phyloP scores from a whole-genome alignment of 2,797 vertebrate species.

The Anguilla obscura region DNA sequence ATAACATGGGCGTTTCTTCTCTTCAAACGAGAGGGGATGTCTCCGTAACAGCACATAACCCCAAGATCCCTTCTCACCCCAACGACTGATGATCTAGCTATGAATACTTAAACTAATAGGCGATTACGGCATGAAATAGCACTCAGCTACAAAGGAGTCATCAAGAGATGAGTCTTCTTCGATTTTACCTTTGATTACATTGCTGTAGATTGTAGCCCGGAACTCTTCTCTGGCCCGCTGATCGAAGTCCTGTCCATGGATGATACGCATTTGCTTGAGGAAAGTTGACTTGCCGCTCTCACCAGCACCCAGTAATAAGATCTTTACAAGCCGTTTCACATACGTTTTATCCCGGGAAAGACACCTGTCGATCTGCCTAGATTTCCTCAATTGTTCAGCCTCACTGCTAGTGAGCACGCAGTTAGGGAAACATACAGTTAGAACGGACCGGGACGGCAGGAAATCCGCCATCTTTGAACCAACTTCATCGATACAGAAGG shows the following conservation, averaged over 20 bases:
- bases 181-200: constrained; percentile 87
- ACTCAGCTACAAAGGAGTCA: neutral
- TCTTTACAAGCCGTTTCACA: constrained; percentile 91
- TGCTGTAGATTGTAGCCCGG: constrained; percentile 91
- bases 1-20: constrained; percentile 74
- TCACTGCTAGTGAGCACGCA: constrained; percentile 88
- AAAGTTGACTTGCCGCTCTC: constrained; percentile 98
- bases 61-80: neutral
- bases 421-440: constrained; percentile 90
- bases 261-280: constrained; percentile 98
- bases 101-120: neutral
- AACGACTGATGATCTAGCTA: neutral
- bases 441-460: constrained; percentile 92
- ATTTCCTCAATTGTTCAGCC: constrained; percentile 88
- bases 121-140: neutral
- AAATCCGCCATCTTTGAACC: constrained; percentile 97
- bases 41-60: constrained; percentile 1
- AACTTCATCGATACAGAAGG: constrained; percentile 72
- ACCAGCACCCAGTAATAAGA: constrained; percentile 89
- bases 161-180: neutral
- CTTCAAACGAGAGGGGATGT: constrained; percentile 19
- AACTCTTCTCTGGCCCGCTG: constrained; percentile 90
- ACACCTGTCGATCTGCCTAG: constrained; percentile 91
- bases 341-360: constrained; percentile 88
- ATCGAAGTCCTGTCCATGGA: constrained; percentile 94